Base-by-base conservation (phyloP, 2,888 invertebrate genomes). In the Chaitophorus viminalis region DNA sequence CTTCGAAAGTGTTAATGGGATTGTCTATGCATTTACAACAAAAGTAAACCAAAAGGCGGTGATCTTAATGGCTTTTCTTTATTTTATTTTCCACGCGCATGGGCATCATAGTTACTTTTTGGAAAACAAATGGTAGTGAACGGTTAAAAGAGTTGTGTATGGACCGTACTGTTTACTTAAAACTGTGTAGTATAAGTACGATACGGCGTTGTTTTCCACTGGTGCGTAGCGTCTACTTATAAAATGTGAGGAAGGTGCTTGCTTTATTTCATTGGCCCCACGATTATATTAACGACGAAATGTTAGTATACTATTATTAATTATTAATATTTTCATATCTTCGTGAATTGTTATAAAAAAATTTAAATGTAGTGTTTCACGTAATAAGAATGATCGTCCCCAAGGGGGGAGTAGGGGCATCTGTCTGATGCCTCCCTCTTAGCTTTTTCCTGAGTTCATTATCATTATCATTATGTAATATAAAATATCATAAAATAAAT, bases 141-240 rank as follows among this genome's bases (percentile, higher is more conserved):
- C n/a, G 33, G 14, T 21, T 29, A 18, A 29, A 72, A 72, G n/a
- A 31, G 33, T 72, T 74, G 36, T 33, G 36, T 74, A 36, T 17
- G 21, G 9, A 74, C 74, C 74, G 18, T 31, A 36, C 21, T 74
- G 74, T 74, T 33, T 74, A 33, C 72, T 74, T 60, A 25, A 3
- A 25, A 74, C 36, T 33, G 14, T 29, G 3, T 46, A 46, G 11
- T 18, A n/a, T n/a, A n/a, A n/a, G n/a, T n/a, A n/a, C n/a, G n/a
- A 36, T 18, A 18, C 33, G 36, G 36, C 74, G 11, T 36, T 25
- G 36, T 25, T 25, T 29, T 29, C 29, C 29, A 17, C 31, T 25
- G 70, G 70, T 82, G 82, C 82, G 82, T 82, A 70, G 70, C 70
- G 82, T 82, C 52, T 70, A 52, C 70, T 46, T 82, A 82, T 70